Conservation (phyloP, 2,888 invertebrate species). For the Ectemnius lituratus region DNA sequence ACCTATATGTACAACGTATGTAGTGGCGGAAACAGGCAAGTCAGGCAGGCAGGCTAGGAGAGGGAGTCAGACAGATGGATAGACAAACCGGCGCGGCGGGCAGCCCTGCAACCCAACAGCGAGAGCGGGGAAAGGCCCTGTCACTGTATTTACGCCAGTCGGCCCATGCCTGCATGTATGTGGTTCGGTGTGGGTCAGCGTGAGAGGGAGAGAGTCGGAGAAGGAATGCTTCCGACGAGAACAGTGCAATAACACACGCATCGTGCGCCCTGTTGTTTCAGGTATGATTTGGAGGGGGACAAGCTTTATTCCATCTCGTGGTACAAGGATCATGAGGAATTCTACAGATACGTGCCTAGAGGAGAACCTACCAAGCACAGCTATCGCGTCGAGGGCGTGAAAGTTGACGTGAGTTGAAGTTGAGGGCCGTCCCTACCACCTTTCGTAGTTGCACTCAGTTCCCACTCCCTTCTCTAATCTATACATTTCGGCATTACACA, state of each 20-base stretch:
- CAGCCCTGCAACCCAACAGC: too few species aligned
- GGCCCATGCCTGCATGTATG: too few species aligned
- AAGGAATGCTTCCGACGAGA: too few species aligned
- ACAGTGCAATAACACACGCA: conserved; percentile 5
- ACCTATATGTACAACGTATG: too few species aligned
- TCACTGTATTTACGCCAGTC: too few species aligned
- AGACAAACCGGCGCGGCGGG: too few species aligned
- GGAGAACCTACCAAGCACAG: conserved; percentile 72
- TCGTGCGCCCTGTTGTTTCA: conserved; percentile 66
- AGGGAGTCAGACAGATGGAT: too few species aligned
- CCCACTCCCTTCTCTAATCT: background rate
- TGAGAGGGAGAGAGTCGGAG: too few species aligned
- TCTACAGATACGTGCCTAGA: conserved; percentile 77
- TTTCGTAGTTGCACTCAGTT: conserved; percentile 4
- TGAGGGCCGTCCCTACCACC: conserved; percentile 28
- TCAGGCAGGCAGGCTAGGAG: too few species aligned
- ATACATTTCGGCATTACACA: background rate
- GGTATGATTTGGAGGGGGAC: conserved; percentile 76
- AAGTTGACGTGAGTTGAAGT: conserved; percentile 76
- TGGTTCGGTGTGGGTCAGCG: too few species aligned
- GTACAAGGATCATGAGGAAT: conserved; percentile 79
- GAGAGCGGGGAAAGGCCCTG: too few species aligned
- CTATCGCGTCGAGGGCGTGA: conserved; percentile 75
- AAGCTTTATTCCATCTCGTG: conserved; percentile 78
- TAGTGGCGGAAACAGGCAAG: too few species aligned